These are phyloP conservation scores for Malurus splendens DNA, from an alignment of 2,797 vertebrate genomes.

Conservation along the genomic window DNA sequence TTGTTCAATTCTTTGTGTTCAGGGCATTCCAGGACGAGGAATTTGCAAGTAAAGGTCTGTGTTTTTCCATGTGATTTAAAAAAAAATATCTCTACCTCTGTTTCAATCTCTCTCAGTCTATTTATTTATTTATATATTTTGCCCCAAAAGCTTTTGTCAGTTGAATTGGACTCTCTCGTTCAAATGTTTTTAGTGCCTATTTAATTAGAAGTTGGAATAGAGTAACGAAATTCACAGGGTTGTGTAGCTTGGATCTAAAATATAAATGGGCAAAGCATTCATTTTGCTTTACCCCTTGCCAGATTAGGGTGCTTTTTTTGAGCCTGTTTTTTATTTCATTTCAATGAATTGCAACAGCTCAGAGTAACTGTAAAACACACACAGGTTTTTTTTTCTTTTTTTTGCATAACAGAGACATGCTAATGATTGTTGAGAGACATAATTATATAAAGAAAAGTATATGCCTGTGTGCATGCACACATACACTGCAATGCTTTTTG, in stretches of 20 bases:
- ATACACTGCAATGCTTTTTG: conserved; percentile 9
- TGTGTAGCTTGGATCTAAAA: conserved; percentile 42
- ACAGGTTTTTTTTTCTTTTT: conserved; percentile 38
- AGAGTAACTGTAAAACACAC: conserved; percentile 15
- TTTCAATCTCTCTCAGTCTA: neutral
- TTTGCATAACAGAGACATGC: conserved; percentile 34
- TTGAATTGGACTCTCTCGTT: conserved; percentile 30
- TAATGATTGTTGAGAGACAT: conserved; percentile 54
- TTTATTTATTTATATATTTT: conserved; percentile 45
- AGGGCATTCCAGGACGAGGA: neutral
- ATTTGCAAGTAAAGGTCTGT: neutral
- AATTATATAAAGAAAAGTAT: conserved; percentile 43
- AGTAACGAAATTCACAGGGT: conserved; percentile 51
- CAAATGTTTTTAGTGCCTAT: conserved; percentile 64
- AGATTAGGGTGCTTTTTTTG: conserved; percentile 37
- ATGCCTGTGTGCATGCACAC: neutral
- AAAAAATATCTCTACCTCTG: neutral
- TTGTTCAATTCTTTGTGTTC: neutral
- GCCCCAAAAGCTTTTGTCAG: conserved; percentile 46
- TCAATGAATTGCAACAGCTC: conserved; percentile 50
- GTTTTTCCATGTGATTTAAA: neutral
- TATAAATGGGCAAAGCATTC: conserved; percentile 3
- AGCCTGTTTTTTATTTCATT: conserved; percentile 52
- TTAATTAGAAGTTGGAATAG: conserved; percentile 68
- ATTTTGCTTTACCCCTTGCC: conserved; percentile 27